Evolutionary conservation across 2,888 invertebrate species (phyloP).

Genomic region (Caenorhabditis afra): DNA sequence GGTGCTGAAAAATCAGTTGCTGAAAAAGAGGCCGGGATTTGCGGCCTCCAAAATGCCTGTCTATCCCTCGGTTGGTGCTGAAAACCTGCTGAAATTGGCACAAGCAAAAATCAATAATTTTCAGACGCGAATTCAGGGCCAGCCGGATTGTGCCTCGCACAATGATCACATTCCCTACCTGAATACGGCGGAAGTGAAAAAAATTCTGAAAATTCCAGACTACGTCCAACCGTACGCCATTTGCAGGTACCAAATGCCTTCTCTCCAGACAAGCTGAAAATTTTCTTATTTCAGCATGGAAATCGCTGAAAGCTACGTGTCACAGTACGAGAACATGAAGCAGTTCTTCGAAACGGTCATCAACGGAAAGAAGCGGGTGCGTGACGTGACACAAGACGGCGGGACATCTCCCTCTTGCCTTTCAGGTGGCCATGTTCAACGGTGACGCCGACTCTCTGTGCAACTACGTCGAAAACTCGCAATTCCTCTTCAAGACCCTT

Average conservation of each 20-base stretch:
- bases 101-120: too few species aligned
- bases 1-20: constrained; percentile 13
- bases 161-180: constrained; percentile 71
- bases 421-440: constrained; percentile 82
- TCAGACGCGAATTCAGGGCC: constrained; percentile 44
- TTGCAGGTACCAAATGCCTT: too few species aligned
- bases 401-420: too few species aligned
- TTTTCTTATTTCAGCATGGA: constrained; percentile 49
- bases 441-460: constrained; percentile 83
- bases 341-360: constrained; percentile 45
- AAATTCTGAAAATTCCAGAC: constrained; percentile 68
- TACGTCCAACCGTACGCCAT: constrained; percentile 65
- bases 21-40: constrained; percentile 23
- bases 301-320: constrained; percentile 47
- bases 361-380: constrained; percentile 43
- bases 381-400: too few species aligned
- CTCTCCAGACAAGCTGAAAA: too few species aligned
- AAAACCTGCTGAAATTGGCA: too few species aligned
- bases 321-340: constrained; percentile 73
- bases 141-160: constrained; percentile 72
- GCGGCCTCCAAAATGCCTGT: neutral
- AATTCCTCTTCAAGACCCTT: constrained; percentile 81
- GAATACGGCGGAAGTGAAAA: constrained; percentile 67
- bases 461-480: constrained; percentile 82
- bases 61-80: constrained; percentile 26